A percentile compares a stretch with the other conserved stretches of the same genome.
These are phyloP conservation scores for Meloidogyne chitwoodi DNA, from an alignment of 1,140 invertebrate species.

Conservation along the genomic window DNA sequence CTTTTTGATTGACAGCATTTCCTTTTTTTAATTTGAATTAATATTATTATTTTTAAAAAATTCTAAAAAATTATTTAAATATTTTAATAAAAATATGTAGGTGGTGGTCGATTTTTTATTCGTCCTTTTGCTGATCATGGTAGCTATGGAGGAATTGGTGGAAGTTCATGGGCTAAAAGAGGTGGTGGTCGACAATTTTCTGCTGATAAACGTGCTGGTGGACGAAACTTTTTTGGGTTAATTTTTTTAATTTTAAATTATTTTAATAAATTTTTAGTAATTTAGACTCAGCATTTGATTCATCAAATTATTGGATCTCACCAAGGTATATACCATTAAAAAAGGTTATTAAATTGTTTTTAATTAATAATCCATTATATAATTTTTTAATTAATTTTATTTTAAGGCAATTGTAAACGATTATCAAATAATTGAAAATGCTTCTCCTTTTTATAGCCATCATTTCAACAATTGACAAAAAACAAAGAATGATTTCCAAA, in stretches of 20 bases:
- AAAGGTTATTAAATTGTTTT: background rate
- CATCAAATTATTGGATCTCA: constrained; percentile 8
- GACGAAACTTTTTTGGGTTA: constrained; percentile 11
- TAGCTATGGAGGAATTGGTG: background rate
- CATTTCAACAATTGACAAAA: background rate
- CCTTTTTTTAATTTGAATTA: background rate
- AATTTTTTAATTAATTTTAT: no score
- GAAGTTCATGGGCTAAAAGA: background rate
- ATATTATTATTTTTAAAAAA: background rate
- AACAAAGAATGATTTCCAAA: background rate
- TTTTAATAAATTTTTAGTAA: background rate
- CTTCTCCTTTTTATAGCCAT: background rate
- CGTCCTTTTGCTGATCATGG: constrained; percentile 4
- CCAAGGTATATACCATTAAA: background rate
- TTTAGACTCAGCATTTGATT: background rate
- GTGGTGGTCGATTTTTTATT: constrained; percentile 3
- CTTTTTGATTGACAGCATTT: background rate
- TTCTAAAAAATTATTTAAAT: no score
- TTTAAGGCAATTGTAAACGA: no score
- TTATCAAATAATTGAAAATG: background rate
- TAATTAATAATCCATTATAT: background rate
- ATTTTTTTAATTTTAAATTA: background rate
- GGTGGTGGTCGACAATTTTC: background rate
- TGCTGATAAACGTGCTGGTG: constrained; percentile 16
- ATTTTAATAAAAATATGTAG: background rate